Conservation (phyloP, 2,797 vertebrate genomes). For the Intellagama lesueurii region DNA sequence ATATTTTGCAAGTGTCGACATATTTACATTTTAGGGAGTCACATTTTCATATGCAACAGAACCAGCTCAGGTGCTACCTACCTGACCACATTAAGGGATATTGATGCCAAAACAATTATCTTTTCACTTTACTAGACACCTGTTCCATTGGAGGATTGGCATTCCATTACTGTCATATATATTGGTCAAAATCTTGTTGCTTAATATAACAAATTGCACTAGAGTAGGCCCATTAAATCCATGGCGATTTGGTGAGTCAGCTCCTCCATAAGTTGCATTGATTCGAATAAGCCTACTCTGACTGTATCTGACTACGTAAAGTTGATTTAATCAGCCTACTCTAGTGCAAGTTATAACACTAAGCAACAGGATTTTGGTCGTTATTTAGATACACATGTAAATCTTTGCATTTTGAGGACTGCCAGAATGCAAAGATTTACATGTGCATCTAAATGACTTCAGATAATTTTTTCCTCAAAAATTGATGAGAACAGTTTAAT, state of each 20-base stretch:
- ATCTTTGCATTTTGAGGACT: not conserved
- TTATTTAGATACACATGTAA: no score
- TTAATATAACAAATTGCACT: no score
- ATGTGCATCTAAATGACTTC: not conserved
- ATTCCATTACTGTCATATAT: not conserved
- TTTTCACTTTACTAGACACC: not conserved
- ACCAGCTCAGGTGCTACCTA: not conserved
- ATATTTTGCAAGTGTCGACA: not conserved
- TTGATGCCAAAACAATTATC: not conserved
- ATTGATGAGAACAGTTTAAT: slow-evolving; percentile 32
- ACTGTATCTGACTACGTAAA: no score
- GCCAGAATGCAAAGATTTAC: slow-evolving; percentile 8
- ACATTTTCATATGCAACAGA: not conserved
- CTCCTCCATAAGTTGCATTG: no score
- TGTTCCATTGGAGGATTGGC: not conserved
- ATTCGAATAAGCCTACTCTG: no score
- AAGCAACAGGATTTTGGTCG: no score
- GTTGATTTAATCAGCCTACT: no score
- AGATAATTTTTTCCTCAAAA: slow-evolving; percentile 12
- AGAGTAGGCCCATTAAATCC: no score
- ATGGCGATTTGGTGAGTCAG: no score
- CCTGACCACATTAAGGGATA: not conserved
- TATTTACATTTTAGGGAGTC: not conserved
- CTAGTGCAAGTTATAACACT: no score
- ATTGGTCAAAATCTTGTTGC: no score